Evolutionary conservation across 2,113 vertebrate genomes (phyloP), one percentile per base, ranked within the genome.

Genomic region (Rhineura floridana): DNA sequence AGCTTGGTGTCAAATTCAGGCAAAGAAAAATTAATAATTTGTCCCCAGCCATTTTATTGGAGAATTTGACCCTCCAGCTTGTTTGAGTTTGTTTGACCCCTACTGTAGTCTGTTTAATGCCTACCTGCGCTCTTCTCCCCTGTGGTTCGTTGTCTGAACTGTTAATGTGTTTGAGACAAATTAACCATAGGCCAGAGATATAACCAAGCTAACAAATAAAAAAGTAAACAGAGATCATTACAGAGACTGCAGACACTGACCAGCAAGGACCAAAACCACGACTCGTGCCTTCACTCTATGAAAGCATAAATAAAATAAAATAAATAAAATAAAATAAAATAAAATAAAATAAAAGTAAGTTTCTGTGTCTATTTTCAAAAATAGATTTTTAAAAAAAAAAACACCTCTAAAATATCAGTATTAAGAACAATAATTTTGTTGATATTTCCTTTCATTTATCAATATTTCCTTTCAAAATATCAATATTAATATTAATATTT

Each of bases 251-350:
- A 87, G 62, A 86, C 23, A 1, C 4, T 9, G 46, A 25, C 50
- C 83, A 25, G 9, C 50, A 83, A 21, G 12, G 44, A 84, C 7
- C 78, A 90, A 92, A 91, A 1, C 2, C 30, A 48, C 50, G 88
- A 23, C 81, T 88, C 39, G 83, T 79, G 50, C 1, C 44, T 90
- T 39, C 17, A 92, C 0, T 73, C 0, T 83, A 69, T 88, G 30
- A 91, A 30, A 87, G 6, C 4, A 92, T n/a, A n/a, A n/a, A n/a
- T n/a, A n/a, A n/a, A n/a, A n/a, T n/a, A n/a, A n/a, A n/a, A n/a
- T n/a, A n/a, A n/a, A n/a, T n/a, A n/a, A n/a, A n/a, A n/a, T n/a
- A n/a, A n/a, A n/a, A n/a, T n/a, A n/a, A n/a, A n/a, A n/a, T n/a
- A n/a, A n/a, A n/a, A n/a, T n/a, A n/a, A n/a, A n/a, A n/a, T n/a